Evolutionary conservation across 2,888 invertebrate species (phyloP), one percentile per base, ranked within the genome.

Genomic region (Caenorhabditis plicata): DNA sequence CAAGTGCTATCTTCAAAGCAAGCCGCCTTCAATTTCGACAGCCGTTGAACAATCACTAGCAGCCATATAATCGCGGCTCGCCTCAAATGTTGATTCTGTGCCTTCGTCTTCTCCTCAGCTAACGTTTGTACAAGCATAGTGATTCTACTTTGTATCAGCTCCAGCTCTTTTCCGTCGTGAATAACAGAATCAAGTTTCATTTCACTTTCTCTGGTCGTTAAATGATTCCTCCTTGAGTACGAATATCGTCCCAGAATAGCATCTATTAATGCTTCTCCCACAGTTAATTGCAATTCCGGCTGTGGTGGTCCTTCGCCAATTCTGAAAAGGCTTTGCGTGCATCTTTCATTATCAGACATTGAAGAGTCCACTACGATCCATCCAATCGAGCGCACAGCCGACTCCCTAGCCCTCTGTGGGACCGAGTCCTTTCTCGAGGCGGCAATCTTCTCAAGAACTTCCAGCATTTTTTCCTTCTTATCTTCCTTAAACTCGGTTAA

Each of bases 301-400:
- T 70, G 71, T n/a, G 71, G 71, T 3, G 73, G 70, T 3, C 71
- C 73, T 20, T 64, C 64, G 13, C 70, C 71, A 31, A 71, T 53
- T 2, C 52, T 41, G 35, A 48, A 54, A 8, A 73, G 55, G 15
- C 57, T 43, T 4, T 38, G 26, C 2, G 22, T n/a, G 3, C 46
- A 38, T 40, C 43, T 41, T 8, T 44, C 17, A 26, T 42, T 50
- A 32, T 27, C 32, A 9, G 41, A 41, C 5, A 51, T 31, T 1
- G 8, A 51, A 3, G 19, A n/a, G 17, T 38, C 51, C 46, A 22
- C 48, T 36, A 41, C 41, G 13, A 53, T 20, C 19, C 33, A 42
- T 17, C 68, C 68, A 11, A 68, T 51, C 3, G 60, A 54, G 15
- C 44, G 32, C 1, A 60, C 62, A 11, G 62, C 61, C 4, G 48